Evolutionary conservation across 2,888 invertebrate species (phyloP).

Genomic region (Euproctis similis): DNA sequence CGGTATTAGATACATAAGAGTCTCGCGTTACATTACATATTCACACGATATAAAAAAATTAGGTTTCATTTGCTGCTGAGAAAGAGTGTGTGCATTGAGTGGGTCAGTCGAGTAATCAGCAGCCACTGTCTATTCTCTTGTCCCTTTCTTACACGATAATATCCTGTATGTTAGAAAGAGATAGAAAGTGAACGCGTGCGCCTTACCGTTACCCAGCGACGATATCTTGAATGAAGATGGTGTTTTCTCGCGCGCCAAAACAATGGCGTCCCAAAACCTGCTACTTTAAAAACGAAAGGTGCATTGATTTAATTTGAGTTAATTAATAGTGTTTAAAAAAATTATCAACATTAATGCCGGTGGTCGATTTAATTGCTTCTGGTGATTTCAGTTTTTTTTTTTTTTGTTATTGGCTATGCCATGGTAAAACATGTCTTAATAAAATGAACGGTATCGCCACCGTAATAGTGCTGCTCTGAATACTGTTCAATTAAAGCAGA

Average conservation of each 20-base stretch:
- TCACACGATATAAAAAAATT: conserved; percentile 70
- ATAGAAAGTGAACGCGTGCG: conserved; percentile 46
- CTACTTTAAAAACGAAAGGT: conserved; percentile 64
- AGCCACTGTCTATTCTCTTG: conserved; percentile 46
- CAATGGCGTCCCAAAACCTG: conserved; percentile 61
- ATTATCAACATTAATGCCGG: conserved; percentile 23
- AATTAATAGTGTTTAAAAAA: conserved; percentile 41
- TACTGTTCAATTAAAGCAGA: conserved; percentile 7
- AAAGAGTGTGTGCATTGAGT: conserved; percentile 75
- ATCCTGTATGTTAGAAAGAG: conserved; percentile 25
- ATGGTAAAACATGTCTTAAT: conserved; percentile 8
- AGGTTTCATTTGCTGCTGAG: conserved; percentile 73
- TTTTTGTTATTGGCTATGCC: conserved; percentile 5
- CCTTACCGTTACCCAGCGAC: conserved; percentile 70
- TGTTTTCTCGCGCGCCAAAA: conserved; percentile 74
- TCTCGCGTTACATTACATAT: conserved; percentile 54
- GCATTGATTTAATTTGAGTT: conserved; percentile 47
- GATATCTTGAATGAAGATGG: conserved; percentile 75
- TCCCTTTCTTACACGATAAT: conserved; percentile 30
- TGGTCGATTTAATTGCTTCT: conserved; percentile 20
- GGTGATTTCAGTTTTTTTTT: conserved; percentile 11
- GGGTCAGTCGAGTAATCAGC: conserved; percentile 75
- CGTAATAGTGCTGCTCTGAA: conserved; percentile 10
- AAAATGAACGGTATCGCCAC: conserved; percentile 17
- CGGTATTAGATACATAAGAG: conserved; percentile 38